Evolutionary conservation across 92 coral and sea anemone genomes (phyloP).

Genomic region (Siderastrea siderea): DNA sequence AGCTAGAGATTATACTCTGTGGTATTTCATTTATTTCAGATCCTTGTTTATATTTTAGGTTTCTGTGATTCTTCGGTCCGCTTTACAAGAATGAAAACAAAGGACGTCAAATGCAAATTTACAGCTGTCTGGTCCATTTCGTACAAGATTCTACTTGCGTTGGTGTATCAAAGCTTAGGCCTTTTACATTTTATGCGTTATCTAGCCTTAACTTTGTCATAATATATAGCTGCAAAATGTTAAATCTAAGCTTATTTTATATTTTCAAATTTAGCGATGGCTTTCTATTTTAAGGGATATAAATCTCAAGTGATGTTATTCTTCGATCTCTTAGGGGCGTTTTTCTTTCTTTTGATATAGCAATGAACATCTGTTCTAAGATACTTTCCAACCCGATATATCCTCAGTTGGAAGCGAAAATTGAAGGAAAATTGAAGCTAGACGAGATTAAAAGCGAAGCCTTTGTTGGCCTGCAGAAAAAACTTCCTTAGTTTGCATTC

Average conservation of each 20-base stretch:
- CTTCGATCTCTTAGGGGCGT: not conserved
- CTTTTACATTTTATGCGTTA: not conserved
- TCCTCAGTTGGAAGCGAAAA: not conserved
- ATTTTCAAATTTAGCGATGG: no score
- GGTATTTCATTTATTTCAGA: not conserved
- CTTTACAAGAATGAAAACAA: slow-evolving; percentile 18
- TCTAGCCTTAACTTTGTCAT: not conserved
- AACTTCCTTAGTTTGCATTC: not conserved
- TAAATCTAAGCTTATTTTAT: no score
- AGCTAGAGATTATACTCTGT: slow-evolving; percentile 14
- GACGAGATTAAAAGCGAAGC: not conserved
- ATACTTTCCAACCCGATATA: not conserved
- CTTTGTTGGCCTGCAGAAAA: not conserved
- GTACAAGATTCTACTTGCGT: not conserved
- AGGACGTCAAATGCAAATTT: not conserved
- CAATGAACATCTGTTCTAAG: not conserved
- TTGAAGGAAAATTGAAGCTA: not conserved
- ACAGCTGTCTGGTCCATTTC: not conserved
- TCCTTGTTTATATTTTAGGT: not conserved
- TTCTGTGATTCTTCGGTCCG: not conserved
- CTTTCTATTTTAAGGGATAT: no score
- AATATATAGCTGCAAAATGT: not conserved
- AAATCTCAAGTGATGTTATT: not conserved
- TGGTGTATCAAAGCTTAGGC: not conserved
- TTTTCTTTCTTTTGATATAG: not conserved